Base-by-base conservation (phyloP, 2,113 vertebrate genomes). In the Gopherus flavomarginatus region DNA sequence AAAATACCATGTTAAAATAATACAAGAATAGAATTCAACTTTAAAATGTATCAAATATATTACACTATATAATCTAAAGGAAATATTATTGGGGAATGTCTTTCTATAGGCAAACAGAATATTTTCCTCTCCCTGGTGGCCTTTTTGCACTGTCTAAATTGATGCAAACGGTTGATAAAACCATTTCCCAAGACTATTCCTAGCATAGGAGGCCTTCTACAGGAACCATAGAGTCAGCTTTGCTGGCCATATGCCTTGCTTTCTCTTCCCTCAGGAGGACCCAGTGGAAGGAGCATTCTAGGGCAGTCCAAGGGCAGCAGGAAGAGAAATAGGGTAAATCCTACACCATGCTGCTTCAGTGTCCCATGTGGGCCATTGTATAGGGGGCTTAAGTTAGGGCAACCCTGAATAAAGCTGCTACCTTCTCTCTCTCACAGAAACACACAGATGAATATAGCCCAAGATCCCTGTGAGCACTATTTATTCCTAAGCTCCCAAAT, bases 1-100 rank as follows among this genome's bases (percentile, higher is more conserved):
- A 95, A 57, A 94, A 88, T 91, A 14, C 44, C 24, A 2, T 92
- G 81, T 82, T 84, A 47, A 3, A 88, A 87, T 90, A 38, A 31
- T 31, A 75, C 2, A 49, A n/a, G 87, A 95, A 87, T 35, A 94
- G 95, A 77, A 59, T 1, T 88, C 72, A 38, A 24, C 8, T 77
- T 91, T 92, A 83, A 92, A 92, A 93, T 9, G 35, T 19, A 10
- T 6, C 88, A 93, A 96, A 83, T 80, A 26, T 1, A 82, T 27
- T 2, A n/a, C 17, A 69, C 8, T 69, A n/a, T 69, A 47, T 62
- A 88, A 88, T 85, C 31, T n/a, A 31, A 21, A n/a, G 53, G 1
- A 80, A 93, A 52, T 91, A 27, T 62, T 85, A 78, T 22, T 92
- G 54, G 79, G 54, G 62, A 88, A 38, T 90, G 83, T 78, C 87